These are phyloP conservation scores for Orthosia gracilis DNA, from an alignment of 2,888 invertebrate species.

Conservation along the genomic window DNA sequence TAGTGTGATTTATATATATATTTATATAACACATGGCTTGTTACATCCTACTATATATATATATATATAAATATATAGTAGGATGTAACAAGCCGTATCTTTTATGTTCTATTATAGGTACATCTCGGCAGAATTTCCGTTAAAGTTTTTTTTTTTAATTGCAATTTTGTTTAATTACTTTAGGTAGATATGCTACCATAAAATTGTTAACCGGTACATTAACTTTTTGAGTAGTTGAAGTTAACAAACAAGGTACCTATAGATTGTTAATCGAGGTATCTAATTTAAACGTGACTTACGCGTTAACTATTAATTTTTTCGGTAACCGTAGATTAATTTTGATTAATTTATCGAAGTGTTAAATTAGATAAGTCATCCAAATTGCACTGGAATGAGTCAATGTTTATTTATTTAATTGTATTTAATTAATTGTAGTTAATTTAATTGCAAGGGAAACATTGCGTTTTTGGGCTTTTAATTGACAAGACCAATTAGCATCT, in stretches of 20 bases:
- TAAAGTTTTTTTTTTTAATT: constrained; percentile 15
- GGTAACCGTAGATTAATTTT: constrained; percentile 36
- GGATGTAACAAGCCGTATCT: neutral
- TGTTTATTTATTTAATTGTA: too few relatives aligned
- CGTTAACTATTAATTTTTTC: constrained; percentile 38
- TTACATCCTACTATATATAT: too few relatives aligned
- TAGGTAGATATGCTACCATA: constrained; percentile 6
- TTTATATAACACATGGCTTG: too few relatives aligned
- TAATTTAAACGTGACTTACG: constrained; percentile 52
- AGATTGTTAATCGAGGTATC: constrained; percentile 18
- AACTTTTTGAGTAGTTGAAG: neutral
- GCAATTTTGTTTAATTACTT: neutral
- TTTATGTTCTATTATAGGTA: neutral
- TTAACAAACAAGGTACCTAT: constrained; percentile 39
- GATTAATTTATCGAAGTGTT: constrained; percentile 41
- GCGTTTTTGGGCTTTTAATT: constrained; percentile 20
- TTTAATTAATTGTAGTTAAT: too few relatives aligned
- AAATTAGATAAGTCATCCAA: constrained; percentile 37
- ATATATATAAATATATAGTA: too few relatives aligned
- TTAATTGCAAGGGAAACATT: constrained; percentile 30
- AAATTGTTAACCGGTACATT: constrained; percentile 15
- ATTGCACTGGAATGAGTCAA: constrained; percentile 31
- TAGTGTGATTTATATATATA: too few relatives aligned
- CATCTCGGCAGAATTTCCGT: neutral
- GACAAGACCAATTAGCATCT: constrained; percentile 35